phyloP scores from a whole-genome alignment of 2,888 invertebrate species.

The Ochlodes sylvanus region DNA sequence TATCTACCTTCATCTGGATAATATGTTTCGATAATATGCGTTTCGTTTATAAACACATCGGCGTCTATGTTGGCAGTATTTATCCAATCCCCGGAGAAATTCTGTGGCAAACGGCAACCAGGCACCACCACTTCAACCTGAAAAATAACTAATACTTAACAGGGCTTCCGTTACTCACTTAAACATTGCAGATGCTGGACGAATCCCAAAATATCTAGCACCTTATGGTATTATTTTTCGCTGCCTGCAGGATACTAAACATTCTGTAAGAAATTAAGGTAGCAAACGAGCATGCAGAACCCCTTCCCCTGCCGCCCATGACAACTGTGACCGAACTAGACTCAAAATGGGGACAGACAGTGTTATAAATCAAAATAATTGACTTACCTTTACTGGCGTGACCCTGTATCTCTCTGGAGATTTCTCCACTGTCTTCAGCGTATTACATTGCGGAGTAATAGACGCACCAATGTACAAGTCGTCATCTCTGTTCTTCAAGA shows the following conservation, averaged over 20 bases:
- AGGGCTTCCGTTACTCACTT: too few species aligned
- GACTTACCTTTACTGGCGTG: constrained; percentile 88
- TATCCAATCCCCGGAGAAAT: constrained; percentile 97
- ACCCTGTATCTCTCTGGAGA: constrained; percentile 95
- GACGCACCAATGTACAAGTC: constrained; percentile 96
- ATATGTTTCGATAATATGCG: constrained; percentile 98
- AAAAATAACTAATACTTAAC: constrained; percentile 40
- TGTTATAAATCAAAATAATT: not conserved
- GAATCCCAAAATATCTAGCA: too few species aligned
- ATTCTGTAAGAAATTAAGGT: too few species aligned
- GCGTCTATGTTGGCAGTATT: constrained; percentile 99
- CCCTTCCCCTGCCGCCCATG: too few species aligned
- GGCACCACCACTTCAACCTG: constrained; percentile 95
- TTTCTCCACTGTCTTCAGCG: constrained; percentile 96
- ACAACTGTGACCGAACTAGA: too few species aligned
- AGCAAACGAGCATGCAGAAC: too few species aligned
- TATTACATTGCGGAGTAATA: constrained; percentile 97
- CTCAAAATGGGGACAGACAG: too few species aligned
- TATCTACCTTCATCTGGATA: constrained; percentile 96
- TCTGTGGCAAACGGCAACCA: constrained; percentile 96
- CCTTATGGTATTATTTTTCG: too few species aligned
- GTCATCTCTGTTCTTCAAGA: constrained; percentile 97
- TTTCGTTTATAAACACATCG: constrained; percentile 96
- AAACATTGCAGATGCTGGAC: too few species aligned
- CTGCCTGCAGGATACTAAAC: too few species aligned